Percentiles rank a stretch among this genome's conserved stretches.
Conservation (phyloP, 2,113 vertebrate species). For the Calyptomena viridis region DNA sequence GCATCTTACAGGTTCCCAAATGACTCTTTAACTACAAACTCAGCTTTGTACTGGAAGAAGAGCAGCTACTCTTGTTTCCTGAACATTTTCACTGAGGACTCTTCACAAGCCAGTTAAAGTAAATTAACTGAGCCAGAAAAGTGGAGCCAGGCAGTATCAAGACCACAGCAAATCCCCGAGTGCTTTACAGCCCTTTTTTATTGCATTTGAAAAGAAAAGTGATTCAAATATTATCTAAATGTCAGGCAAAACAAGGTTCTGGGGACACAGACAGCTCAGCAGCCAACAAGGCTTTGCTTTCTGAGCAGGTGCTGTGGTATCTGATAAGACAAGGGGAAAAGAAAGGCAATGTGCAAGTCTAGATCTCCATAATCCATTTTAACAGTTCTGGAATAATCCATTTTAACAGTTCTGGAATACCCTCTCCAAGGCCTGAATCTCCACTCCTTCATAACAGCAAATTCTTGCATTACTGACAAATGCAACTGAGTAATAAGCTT, state of each 20-base stretch:
- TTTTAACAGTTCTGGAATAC: neutral
- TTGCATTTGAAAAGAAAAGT: neutral
- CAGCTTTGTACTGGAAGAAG: neutral
- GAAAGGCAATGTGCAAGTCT: neutral
- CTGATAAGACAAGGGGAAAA: neutral
- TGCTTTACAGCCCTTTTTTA: neutral
- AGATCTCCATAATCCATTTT: neutral
- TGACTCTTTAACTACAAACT: neutral
- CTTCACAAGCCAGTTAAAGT: neutral
- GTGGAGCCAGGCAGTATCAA: neutral
- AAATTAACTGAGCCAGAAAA: neutral
- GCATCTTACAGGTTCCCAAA: neutral
- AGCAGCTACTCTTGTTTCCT: neutral
- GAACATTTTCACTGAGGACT: neutral
- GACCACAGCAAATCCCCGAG: neutral
- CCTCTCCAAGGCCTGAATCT: neutral
- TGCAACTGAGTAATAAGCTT: neutral
- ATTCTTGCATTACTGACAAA: neutral
- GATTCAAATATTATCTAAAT: neutral
- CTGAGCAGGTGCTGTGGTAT: neutral
- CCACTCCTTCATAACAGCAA: neutral
- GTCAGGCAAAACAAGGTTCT: neutral
- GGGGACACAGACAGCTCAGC: neutral
- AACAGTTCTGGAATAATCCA: neutral
- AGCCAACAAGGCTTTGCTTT: neutral